Evolutionary conservation across 2,797 vertebrate genomes (phyloP).

Genomic region (Melanotaenia maccullochi): DNA sequence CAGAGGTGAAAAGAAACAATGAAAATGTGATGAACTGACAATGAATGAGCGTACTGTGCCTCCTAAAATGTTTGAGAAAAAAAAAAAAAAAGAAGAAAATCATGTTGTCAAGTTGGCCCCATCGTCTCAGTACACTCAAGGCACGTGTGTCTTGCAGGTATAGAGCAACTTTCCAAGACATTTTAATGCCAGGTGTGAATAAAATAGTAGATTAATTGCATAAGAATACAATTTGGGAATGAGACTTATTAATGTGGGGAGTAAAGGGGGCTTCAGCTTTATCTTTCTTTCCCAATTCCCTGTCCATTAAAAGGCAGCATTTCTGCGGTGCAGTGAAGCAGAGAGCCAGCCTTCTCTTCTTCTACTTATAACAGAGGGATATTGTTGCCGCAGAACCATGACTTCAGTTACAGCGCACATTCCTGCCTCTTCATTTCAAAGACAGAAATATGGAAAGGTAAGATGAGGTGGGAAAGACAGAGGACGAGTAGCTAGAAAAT

Average conservation of each 20-base stretch:
- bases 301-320: constrained; percentile 47
- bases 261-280: constrained; percentile 19
- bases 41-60: constrained; percentile 20
- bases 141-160: constrained; percentile 10
- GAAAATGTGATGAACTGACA: neutral
- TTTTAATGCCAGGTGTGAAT: constrained; percentile 40
- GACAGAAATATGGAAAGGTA: constrained; percentile 46
- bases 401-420: constrained; percentile 64
- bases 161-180: constrained; percentile 13
- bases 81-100: constrained; percentile 9
- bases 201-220: constrained; percentile 49
- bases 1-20: constrained; percentile 17
- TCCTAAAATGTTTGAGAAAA: neutral
- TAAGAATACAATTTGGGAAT: constrained; percentile 49
- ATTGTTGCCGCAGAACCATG: constrained; percentile 57
- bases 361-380: constrained; percentile 66
- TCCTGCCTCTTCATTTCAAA: constrained; percentile 68
- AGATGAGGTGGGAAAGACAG: constrained; percentile 35
- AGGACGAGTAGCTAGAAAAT: constrained; percentile 31
- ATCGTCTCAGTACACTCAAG: constrained; percentile 38
- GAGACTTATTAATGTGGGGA: constrained; percentile 38
- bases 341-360: constrained; percentile 49
- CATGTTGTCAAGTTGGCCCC: constrained; percentile 1
- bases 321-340: constrained; percentile 62
- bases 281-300: constrained; percentile 9